Evolutionary conservation across 1,140 invertebrate species (phyloP).

Genomic region (Nasonia giraulti): DNA sequence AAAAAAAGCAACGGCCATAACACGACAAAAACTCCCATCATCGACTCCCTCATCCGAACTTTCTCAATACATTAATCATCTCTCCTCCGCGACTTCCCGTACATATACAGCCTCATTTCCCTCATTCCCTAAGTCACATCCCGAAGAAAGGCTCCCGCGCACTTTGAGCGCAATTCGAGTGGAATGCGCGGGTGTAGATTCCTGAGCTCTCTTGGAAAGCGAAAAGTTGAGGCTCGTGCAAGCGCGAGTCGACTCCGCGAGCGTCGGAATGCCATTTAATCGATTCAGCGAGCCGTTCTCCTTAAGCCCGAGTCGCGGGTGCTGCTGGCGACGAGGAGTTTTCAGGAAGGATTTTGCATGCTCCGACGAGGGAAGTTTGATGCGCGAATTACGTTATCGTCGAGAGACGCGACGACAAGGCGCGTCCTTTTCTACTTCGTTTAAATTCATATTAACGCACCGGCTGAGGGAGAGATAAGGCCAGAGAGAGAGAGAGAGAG

Average conservation of each 20-base stretch:
- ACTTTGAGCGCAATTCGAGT: slow-evolving; percentile 54
- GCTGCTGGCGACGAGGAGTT: slow-evolving; percentile 42
- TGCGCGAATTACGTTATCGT: slow-evolving; percentile 59
- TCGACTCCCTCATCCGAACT: not conserved
- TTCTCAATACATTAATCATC: slow-evolving; percentile 21
- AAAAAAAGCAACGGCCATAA: too few species aligned
- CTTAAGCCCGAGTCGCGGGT: slow-evolving; percentile 44
- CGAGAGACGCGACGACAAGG: slow-evolving; percentile 46
- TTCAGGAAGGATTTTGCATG: slow-evolving; percentile 53
- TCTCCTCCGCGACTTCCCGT: not conserved
- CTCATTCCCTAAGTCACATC: not conserved
- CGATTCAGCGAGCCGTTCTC: slow-evolving; percentile 62
- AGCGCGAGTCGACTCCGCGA: slow-evolving; percentile 19
- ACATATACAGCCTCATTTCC: not conserved
- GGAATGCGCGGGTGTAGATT: slow-evolving; percentile 51
- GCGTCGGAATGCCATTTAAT: slow-evolving; percentile 67
- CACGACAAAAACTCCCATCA: too few species aligned
- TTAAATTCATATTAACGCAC: slow-evolving; percentile 51
- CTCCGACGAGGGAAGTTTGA: slow-evolving; percentile 54
- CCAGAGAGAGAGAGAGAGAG: not conserved
- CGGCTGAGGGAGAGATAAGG: not conserved
- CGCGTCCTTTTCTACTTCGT: slow-evolving; percentile 56
- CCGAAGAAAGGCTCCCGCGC: slow-evolving; percentile 3
- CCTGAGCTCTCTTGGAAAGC: slow-evolving; percentile 49
- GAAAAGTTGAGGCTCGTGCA: slow-evolving; percentile 60